Evolutionary conservation across 2,888 invertebrate genomes (phyloP), one percentile per base, ranked within the genome.

Genomic region (Spilosoma lubricipeda): DNA sequence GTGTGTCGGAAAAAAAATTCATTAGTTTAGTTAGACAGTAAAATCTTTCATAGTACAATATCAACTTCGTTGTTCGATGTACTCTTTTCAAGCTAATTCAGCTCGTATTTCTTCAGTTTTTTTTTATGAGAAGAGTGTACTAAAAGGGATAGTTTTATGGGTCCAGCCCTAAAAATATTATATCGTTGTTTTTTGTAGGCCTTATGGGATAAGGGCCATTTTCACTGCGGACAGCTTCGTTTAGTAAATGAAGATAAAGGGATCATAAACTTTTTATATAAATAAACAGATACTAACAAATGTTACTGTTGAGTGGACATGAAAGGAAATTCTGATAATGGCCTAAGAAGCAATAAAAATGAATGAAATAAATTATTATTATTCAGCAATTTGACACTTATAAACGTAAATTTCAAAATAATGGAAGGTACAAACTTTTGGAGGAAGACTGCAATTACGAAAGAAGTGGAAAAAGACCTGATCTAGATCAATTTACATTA

Each of bases 121-220:
- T 69, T 69, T 69, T 69, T 69, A 69, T 33, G 56, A 39, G 56
- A 69, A 36, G 52, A 69, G 56, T 56, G 30, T 56, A 69, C 69
- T 39, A 27, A 56, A 52, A 56, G 39, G 39, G n/a, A 36, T 69
- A 33, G 56, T 69, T 69, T 52, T 68, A 68, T 68, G 48, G 30
- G 45, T 13, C 23, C 7, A 52, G 33, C 48, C 68, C 33, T 68
- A 33, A 45, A 68, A 13, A 68, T 48, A 68, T 68, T 68, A 30
- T 48, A 68, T 68, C 48, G 23, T 23, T n/a, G 48, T 52, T 33
- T 68, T 48, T 48, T 52, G 27, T 59, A 59, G 27, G 59, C 27
- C 27, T 59, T 59, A 59, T 27, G 59, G 27, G 27, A 59, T 27
- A 27, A 67, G 67, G 4, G 30, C 30, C 30, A 67, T 67, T 67